phyloP scores from a whole-genome alignment of 1,140 invertebrate species.

The Odontomachus brunneus region DNA sequence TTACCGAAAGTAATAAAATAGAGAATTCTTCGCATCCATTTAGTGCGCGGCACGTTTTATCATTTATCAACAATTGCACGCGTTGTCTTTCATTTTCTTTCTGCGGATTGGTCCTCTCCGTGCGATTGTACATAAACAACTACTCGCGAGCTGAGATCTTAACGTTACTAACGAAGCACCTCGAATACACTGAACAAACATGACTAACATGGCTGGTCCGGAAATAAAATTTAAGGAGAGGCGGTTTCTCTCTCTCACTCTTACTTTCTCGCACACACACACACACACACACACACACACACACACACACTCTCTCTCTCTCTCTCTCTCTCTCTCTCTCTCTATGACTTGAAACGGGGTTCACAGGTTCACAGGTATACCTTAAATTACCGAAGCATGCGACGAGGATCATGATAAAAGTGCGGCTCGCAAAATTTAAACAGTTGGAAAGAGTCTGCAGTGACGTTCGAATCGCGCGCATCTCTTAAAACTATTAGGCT shows the following conservation, averaged over 20 bases:
- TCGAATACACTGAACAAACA: constrained; percentile 63
- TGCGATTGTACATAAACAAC: constrained; percentile 54
- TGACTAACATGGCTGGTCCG: constrained; percentile 17
- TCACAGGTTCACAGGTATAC: constrained; percentile 23
- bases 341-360: constrained; percentile 42
- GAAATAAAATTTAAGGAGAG: constrained; percentile 40
- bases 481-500: constrained; percentile 37
- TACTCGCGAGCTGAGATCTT: constrained; percentile 70
- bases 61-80: constrained; percentile 47
- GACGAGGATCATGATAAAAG: constrained; percentile 41
- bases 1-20: constrained; percentile 63
- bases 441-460: constrained; percentile 53
- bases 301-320: too few relatives aligned
- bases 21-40: constrained; percentile 50
- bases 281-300: too few relatives aligned
- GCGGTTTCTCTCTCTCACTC: constrained; percentile 5
- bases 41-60: constrained; percentile 13
- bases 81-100: constrained; percentile 1
- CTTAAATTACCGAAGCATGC: constrained; percentile 66
- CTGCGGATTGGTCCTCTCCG: constrained; percentile 69
- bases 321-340: too few relatives aligned
- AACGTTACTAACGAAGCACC: constrained; percentile 64
- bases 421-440: constrained; percentile 47
- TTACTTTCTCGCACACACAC: too few relatives aligned
- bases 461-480: constrained; percentile 26